Conservation (phyloP, 2,797 vertebrate genomes). For the Antennarius maculatus region DNA sequence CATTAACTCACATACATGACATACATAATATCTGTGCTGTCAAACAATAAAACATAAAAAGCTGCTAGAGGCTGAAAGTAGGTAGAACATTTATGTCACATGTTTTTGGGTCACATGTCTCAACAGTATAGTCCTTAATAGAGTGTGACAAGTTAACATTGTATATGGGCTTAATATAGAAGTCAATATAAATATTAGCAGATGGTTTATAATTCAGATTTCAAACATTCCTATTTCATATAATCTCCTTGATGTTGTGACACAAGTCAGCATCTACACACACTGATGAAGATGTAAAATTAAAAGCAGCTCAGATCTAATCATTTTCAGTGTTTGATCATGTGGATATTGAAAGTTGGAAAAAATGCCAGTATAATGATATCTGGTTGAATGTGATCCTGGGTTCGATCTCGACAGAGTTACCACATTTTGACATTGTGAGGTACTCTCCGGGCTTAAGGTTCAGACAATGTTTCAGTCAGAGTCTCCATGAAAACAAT, state of each 20-base stretch:
- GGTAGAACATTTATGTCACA: too few species aligned
- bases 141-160: neutral
- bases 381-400: neutral
- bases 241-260: neutral
- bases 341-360: neutral
- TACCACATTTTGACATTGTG: neutral
- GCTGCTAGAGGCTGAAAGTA: too few species aligned
- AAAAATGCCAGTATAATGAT: neutral
- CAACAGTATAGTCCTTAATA: too few species aligned
- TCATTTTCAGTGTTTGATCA: neutral
- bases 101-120: too few species aligned
- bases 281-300: neutral
- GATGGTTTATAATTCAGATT: neutral
- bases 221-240: neutral
- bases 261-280: too few species aligned
- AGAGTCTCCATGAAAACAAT: conserved; percentile 20
- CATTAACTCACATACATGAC: neutral
- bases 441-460: neutral
- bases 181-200: neutral
- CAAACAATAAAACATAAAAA: neutral
- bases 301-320: conserved; percentile 2
- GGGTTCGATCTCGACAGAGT: neutral
- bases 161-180: neutral
- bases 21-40: neutral
- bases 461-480: conserved; percentile 10